Percentiles rank a stretch among this genome's conserved stretches.
These are phyloP conservation scores for Struthio camelus DNA, from an alignment of 2,113 vertebrate species.

Conservation along the genomic window DNA sequence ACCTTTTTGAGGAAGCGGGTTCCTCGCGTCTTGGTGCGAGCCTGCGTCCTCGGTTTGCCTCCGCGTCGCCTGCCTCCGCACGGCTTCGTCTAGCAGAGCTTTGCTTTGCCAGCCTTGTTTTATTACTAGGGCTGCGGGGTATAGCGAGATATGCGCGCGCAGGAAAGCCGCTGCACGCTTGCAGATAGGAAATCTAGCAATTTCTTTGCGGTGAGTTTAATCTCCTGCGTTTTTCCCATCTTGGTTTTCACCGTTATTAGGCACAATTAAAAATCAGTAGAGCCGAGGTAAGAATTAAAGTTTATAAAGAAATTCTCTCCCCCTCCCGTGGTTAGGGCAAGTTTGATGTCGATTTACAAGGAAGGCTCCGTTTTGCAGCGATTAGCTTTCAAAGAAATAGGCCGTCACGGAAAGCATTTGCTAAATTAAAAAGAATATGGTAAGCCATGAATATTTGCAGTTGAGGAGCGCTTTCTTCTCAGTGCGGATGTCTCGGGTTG, in stretches of 20 bases:
- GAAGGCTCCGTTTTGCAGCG: conserved; percentile 13
- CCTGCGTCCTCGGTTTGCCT: no score
- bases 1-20: no score
- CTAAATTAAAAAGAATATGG: background rate
- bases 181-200: conserved; percentile 34
- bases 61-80: background rate
- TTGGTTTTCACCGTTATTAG: conserved; percentile 49
- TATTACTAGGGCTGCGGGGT: conserved; percentile 5
- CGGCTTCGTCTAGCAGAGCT: background rate
- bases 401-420: conserved; percentile 1
- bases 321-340: background rate
- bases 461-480: background rate
- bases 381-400: background rate
- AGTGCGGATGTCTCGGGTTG: rapidly evolving
- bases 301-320: conserved; percentile 49
- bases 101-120: conserved; percentile 35
- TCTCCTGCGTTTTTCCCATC: conserved; percentile 12
- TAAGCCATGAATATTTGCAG: background rate
- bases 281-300: conserved; percentile 36
- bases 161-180: conserved; percentile 2
- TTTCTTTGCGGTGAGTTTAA: conserved; percentile 42
- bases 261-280: conserved; percentile 49
- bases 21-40: no score
- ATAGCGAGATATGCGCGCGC: background rate
- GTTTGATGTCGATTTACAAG: background rate